A percentile compares a stretch with the other conserved stretches of the same genome.
These are phyloP conservation scores for Sesia bembeciformis DNA, from an alignment of 2,888 invertebrate species.

Conservation along the genomic window DNA sequence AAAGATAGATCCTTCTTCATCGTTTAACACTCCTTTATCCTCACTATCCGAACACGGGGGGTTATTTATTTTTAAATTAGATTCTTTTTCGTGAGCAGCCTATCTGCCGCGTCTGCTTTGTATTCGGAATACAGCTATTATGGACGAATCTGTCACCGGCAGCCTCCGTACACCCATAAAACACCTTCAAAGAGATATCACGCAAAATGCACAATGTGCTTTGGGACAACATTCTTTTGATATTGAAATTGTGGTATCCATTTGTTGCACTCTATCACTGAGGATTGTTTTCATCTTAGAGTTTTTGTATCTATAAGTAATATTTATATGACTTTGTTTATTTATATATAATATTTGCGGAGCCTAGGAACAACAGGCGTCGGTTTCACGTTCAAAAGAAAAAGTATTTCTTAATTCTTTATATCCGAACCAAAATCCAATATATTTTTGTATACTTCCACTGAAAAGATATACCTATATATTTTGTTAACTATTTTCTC, in stretches of 20 bases:
- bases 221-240: constrained; percentile 27
- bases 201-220: constrained; percentile 12
- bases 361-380: too few species aligned
- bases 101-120: constrained; percentile 22
- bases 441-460: too few species aligned
- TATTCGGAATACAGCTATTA: constrained; percentile 29
- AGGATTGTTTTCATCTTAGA: not conserved
- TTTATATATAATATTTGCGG: too few species aligned
- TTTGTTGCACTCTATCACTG: too few species aligned
- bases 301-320: not conserved
- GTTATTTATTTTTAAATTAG: constrained; percentile 41
- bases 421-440: too few species aligned
- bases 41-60: constrained; percentile 1
- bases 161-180: constrained; percentile 1
- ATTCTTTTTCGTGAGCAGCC: constrained; percentile 25
- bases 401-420: too few species aligned
- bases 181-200: constrained; percentile 18
- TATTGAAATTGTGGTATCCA: constrained; percentile 25
- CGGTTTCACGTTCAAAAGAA: too few species aligned
- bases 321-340: too few species aligned
- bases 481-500: too few species aligned
- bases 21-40: constrained; percentile 1
- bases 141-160: constrained; percentile 23
- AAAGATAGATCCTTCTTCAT: not conserved
- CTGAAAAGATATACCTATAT: too few species aligned